Evolutionary conservation across 2,888 invertebrate species (phyloP), one percentile per base, ranked within the genome.

Genomic region (Galerucella calmariensis): DNA sequence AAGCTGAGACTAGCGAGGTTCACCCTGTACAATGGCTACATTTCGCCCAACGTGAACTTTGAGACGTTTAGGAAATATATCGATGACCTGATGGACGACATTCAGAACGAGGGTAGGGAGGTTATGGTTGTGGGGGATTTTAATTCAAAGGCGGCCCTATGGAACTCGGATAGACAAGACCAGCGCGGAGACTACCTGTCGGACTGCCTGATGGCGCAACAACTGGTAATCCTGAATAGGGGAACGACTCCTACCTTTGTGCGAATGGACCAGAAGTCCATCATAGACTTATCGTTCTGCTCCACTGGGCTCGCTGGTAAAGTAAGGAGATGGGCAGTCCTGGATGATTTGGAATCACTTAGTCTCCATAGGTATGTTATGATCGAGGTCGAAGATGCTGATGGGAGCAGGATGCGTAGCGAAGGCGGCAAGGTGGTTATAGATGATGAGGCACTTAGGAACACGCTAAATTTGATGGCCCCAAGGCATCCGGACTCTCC

Each of bases 241-340:
- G 67, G 48, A 48, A 67, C 10, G n/a, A 61, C 69, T 14, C 69
- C 69, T 10, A 69, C 69, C 41, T 69, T 69, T 35, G 41, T 16
- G 14, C 27, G 27, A 27, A 27, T 1, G 3, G 27, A 27, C 27
- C 27, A 27, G 27, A 27, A 27, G 27, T 27, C 27, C 3, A 27
- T 27, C 27, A 27, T 27, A 27, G 27, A 27, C 27, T 2, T 27
- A 27, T 27, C 27, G 27, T 27, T 27, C 4, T 27, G 27, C 27
- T 27, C 27, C 27, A 27, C 27, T 27, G 27, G 4, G 27, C 27
- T 27, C 27, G 27, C 4, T 27, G 27, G 27, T 27, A 27, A 27
- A 27, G 27, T 27, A 27, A 27, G 27, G 27, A 27, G 27, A 27
- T 27, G 27, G 27, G 27, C 27, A 27, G 27, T 27, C 27, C 27